phyloP scores from a whole-genome alignment of 2,888 invertebrate genomes.

The Carpatolechia fugitivella region DNA sequence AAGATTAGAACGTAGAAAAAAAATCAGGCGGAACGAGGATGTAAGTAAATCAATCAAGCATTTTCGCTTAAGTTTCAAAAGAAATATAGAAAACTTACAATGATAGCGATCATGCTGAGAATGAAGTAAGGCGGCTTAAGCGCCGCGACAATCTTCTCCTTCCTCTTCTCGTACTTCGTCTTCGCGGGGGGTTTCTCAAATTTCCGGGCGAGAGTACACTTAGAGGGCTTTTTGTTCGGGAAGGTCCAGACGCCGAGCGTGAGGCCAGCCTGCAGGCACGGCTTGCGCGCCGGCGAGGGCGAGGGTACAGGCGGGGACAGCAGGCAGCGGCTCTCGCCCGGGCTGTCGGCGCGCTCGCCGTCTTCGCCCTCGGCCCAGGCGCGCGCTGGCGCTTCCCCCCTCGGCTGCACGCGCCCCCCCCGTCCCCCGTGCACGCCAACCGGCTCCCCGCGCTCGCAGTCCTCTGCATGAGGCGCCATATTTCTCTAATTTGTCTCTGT shows the following conservation, averaged over 20 bases:
- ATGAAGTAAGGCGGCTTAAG: slow-evolving; percentile 66
- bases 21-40: no score
- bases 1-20: no score
- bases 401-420: slow-evolving; percentile 36
- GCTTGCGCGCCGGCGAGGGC: slow-evolving; percentile 31
- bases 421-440: slow-evolving; percentile 31
- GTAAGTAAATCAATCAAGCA: no score
- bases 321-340: slow-evolving; percentile 54
- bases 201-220: slow-evolving; percentile 25
- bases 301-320: slow-evolving; percentile 35
- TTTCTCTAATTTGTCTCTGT: slow-evolving; percentile 15
- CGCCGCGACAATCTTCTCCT: slow-evolving; percentile 51
- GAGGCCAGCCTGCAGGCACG: slow-evolving; percentile 52
- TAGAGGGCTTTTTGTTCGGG: slow-evolving; percentile 32
- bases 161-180: slow-evolving; percentile 54
- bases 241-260: slow-evolving; percentile 46
- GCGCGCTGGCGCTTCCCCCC: slow-evolving; percentile 35
- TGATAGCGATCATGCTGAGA: slow-evolving; percentile 56
- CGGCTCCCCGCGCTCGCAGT: slow-evolving; percentile 43
- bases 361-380: slow-evolving; percentile 63
- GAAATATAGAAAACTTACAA: slow-evolving; percentile 66
- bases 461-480: slow-evolving; percentile 56
- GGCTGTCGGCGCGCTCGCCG: slow-evolving; percentile 33
- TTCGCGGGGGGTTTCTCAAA: slow-evolving; percentile 26
- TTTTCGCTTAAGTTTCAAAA: no score